Evolutionary conservation across 1,140 invertebrate genomes (phyloP), one percentile per base, ranked within the genome.

Genomic region (Neuroterus valhalla): DNA sequence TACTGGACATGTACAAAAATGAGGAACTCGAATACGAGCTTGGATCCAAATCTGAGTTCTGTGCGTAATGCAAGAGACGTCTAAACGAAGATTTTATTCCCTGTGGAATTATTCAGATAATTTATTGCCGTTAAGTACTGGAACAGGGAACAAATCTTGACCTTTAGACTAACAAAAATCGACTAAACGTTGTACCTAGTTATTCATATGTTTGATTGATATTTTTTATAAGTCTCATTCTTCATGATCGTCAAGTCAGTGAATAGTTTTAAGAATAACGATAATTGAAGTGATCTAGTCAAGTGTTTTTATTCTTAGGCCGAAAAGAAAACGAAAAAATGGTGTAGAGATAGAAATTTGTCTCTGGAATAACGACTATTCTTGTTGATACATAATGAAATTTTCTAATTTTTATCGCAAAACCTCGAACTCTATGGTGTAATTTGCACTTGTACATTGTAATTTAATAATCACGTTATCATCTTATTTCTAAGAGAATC

Each of bases 1-100:
- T 97, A 81, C 93, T 98, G 89, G 97, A 98, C 88, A 95, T 98
- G 92, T 97, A 97, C 92, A 97, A 97, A 90, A 96, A 97, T 91
- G 96, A 97, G 90, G 97, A 98, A 88, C 93, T 96, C 78, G 96
- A 98, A 84, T 97, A 96, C 87, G 96, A 97, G 84, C 92, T 98
- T 91, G 94, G 95, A 82, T 94, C 94, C 82, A 98, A 97, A 90
- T 93, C 93, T 77, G 96, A 97, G 88, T 97, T 96, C 89, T 98
- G 96, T 90, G 96, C 88, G 79, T 90, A 86, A 90, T 83, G 75
- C n/a, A n/a, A 66, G 72, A 66, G 23, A 23, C 15, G 68, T 14
- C 21, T 19, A 72, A 70, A 66, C 38, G 17, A 66, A 67, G 31
- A 38, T 38, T 38, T 38, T 38, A 76, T 76, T 55, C 79, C 73